These are phyloP conservation scores for Whitmania pigra DNA, from an alignment of 1,140 invertebrate species.

Conservation along the genomic window DNA sequence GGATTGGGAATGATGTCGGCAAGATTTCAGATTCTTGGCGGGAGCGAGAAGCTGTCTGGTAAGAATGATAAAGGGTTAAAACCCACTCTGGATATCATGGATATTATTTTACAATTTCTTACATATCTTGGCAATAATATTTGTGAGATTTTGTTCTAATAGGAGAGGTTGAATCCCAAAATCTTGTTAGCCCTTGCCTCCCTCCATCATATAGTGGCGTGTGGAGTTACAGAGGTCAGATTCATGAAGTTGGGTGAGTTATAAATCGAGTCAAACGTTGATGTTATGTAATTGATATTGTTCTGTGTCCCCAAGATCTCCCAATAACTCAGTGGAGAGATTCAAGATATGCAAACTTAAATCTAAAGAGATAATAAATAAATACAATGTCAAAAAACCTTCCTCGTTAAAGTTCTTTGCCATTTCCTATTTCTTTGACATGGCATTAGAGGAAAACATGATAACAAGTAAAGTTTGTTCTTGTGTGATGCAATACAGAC, in stretches of 20 bases:
- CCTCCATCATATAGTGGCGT: not conserved
- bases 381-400: slow-evolving; percentile 6
- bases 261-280: not conserved
- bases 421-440: slow-evolving; percentile 7
- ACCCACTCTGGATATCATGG: too few relatives aligned
- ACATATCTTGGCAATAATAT: not conserved
- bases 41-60: slow-evolving; percentile 13
- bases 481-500: not conserved
- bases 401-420: not conserved
- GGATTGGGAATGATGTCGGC: slow-evolving; percentile 78
- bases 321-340: not conserved
- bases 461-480: not conserved
- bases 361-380: not conserved
- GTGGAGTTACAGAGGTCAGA: slow-evolving; percentile 11
- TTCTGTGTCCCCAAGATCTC: not conserved
- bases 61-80: not conserved
- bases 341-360: not conserved
- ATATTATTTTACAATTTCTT: not conserved
- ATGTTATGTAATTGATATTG: not conserved
- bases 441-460: too few relatives aligned
- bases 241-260: slow-evolving; percentile 4
- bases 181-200: not conserved
- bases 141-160: not conserved
- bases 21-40: slow-evolving; percentile 49
- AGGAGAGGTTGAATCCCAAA: not conserved